phyloP scores from a whole-genome alignment of 2,888 invertebrate species.

The Thyatira batis region DNA sequence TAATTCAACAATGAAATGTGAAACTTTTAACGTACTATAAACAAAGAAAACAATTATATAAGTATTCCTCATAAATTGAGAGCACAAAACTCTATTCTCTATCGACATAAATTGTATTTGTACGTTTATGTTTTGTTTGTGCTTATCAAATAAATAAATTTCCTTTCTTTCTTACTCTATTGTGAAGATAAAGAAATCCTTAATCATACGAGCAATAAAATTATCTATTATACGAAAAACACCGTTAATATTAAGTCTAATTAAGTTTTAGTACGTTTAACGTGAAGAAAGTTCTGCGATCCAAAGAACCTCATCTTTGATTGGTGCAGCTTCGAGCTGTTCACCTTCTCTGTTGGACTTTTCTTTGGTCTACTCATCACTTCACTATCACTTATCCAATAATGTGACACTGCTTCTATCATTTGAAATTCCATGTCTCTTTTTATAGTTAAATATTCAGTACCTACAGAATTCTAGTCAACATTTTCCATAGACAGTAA shows the following conservation, averaged over 20 bases:
- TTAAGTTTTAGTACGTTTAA: slow-evolving; percentile 41
- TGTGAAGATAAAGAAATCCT: no score
- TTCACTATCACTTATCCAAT: slow-evolving; percentile 16
- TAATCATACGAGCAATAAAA: no score
- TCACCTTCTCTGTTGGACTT: slow-evolving; percentile 52
- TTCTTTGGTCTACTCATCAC: slow-evolving; percentile 38
- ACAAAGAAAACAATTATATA: no score
- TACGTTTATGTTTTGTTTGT: no score
- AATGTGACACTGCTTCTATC: slow-evolving; percentile 25
- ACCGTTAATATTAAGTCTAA: neutral
- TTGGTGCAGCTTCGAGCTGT: slow-evolving; percentile 18
- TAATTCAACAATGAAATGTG: no score
- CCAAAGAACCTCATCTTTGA: slow-evolving; percentile 56
- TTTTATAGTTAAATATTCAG: slow-evolving; percentile 9
- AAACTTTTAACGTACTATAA: no score
- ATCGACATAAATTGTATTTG: no score
- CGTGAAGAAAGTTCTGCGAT: slow-evolving; percentile 46
- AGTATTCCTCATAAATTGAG: no score
- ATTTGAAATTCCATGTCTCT: slow-evolving; percentile 36
- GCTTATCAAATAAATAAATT: no score
- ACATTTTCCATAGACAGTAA: slow-evolving; percentile 3
- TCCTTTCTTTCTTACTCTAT: no score
- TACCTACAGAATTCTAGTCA: slow-evolving; percentile 14
- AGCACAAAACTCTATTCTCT: no score
- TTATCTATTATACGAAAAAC: no score